Conservation (phyloP, 2,888 invertebrate genomes). For the Leptopilina drosophilae region DNA sequence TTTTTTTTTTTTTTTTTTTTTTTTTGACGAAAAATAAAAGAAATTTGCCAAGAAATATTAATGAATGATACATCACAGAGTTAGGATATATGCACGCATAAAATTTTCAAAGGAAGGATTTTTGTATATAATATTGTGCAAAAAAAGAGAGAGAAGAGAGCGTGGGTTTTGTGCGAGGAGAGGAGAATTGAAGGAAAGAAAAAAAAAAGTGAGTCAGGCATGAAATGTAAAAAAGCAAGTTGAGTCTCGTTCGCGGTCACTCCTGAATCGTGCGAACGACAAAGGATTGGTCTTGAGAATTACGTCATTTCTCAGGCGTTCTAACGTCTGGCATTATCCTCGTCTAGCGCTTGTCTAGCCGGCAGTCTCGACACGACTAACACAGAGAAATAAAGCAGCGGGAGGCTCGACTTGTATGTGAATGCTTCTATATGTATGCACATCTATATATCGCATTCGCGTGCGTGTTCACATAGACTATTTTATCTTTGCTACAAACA, state of each 20-base stretch:
- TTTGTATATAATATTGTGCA: no score
- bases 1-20: no score
- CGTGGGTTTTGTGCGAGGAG: background rate
- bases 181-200: no score
- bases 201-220: slow-evolving; percentile 50
- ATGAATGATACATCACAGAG: no score
- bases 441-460: background rate
- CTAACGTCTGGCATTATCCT: slow-evolving; percentile 68
- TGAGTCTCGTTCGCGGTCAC: slow-evolving; percentile 17
- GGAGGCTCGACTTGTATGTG: slow-evolving; percentile 46
- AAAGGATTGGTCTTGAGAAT: slow-evolving; percentile 65
- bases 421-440: background rate
- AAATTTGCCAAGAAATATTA: no score
- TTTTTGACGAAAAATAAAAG: no score
- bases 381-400: slow-evolving; percentile 49
- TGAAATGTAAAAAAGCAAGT: slow-evolving; percentile 20
- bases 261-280: slow-evolving; percentile 53
- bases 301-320: slow-evolving; percentile 70
- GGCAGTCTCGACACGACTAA: slow-evolving; percentile 54
- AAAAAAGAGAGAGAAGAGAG: background rate
- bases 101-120: no score
- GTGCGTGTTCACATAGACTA: slow-evolving; percentile 24
- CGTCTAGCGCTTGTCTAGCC: slow-evolving; percentile 76
- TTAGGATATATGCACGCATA: no score
- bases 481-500: background rate